Conservation (phyloP, 1,140 invertebrate genomes). For the Gonioctena quinquepunctata region DNA sequence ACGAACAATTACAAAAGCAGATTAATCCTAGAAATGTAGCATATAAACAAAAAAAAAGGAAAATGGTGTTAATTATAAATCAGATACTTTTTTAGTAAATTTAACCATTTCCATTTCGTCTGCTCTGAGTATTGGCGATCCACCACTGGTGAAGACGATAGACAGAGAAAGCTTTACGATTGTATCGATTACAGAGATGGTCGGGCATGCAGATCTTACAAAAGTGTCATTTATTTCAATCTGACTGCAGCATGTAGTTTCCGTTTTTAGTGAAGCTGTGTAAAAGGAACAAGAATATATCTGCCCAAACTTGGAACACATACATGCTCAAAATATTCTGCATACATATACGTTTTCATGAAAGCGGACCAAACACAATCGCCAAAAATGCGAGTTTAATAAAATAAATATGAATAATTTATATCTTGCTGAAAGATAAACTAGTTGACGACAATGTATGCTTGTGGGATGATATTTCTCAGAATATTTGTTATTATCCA, state of each 20-base stretch:
- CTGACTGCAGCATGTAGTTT: slow-evolving; percentile 34
- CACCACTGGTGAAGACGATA: slow-evolving; percentile 20
- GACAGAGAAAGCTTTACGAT: slow-evolving; percentile 30
- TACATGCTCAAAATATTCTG: neutral
- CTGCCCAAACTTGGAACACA: neutral
- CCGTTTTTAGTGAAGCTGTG: slow-evolving; percentile 36
- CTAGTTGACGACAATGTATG: neutral
- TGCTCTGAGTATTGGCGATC: too few relatives aligned
- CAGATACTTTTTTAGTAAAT: too few relatives aligned
- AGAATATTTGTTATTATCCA: neutral
- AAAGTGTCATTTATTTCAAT: slow-evolving; percentile 40
- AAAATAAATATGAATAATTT: neutral
- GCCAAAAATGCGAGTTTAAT: neutral
- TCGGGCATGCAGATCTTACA: slow-evolving; percentile 38
- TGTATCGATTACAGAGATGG: slow-evolving; percentile 40
- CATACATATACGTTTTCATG: slow-evolving; percentile 6
- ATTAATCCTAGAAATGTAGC: too few relatives aligned
- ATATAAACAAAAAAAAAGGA: too few relatives aligned
- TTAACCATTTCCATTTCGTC: too few relatives aligned
- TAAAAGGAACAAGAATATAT: slow-evolving; percentile 1
- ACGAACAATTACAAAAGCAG: too few relatives aligned
- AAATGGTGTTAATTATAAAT: too few relatives aligned
- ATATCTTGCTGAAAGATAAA: neutral
- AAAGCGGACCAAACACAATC: neutral
- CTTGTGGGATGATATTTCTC: too few relatives aligned